These are phyloP conservation scores for Icerya purchasi DNA, from an alignment of 2,888 invertebrate species.

Conservation along the genomic window DNA sequence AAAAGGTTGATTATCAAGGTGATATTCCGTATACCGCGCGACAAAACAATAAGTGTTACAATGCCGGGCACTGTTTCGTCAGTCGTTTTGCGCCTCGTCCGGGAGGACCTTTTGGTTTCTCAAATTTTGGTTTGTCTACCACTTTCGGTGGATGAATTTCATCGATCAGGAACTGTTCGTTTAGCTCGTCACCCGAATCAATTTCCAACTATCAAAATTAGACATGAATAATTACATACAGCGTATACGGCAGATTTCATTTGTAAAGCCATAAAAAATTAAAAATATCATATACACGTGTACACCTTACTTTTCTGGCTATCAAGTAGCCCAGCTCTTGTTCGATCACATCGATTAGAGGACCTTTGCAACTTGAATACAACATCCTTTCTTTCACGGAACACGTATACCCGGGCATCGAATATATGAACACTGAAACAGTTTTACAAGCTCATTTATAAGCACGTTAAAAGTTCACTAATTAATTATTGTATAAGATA, in stretches of 20 bases:
- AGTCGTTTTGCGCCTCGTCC: constrained; percentile 77
- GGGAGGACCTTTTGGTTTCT: constrained; percentile 89
- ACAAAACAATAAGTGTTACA: too few relatives aligned
- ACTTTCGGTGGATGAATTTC: constrained; percentile 84
- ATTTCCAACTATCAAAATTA: constrained; percentile 56
- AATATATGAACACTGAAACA: constrained; percentile 82
- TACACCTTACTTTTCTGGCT: constrained; percentile 50
- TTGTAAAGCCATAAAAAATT: background rate
- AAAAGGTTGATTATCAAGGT: too few relatives aligned
- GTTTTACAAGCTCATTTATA: too few relatives aligned
- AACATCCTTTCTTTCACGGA: constrained; percentile 96
- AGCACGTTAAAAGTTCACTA: too few relatives aligned
- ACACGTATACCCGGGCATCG: constrained; percentile 91
- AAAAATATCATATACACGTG: background rate
- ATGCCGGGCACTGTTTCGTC: too few relatives aligned
- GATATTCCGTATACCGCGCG: too few relatives aligned
- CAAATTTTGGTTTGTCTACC: constrained; percentile 73
- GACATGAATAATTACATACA: background rate
- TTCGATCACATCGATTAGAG: constrained; percentile 63
- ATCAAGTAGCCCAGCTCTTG: constrained; percentile 50
- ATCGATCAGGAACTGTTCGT: constrained; percentile 71
- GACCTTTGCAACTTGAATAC: constrained; percentile 92
- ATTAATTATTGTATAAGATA: too few relatives aligned
- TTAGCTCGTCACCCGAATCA: constrained; percentile 70
- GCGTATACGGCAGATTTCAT: background rate